These are phyloP conservation scores for Ophthalmolycus amberensis DNA, from an alignment of 2,113 vertebrate species.

Conservation along the genomic window DNA sequence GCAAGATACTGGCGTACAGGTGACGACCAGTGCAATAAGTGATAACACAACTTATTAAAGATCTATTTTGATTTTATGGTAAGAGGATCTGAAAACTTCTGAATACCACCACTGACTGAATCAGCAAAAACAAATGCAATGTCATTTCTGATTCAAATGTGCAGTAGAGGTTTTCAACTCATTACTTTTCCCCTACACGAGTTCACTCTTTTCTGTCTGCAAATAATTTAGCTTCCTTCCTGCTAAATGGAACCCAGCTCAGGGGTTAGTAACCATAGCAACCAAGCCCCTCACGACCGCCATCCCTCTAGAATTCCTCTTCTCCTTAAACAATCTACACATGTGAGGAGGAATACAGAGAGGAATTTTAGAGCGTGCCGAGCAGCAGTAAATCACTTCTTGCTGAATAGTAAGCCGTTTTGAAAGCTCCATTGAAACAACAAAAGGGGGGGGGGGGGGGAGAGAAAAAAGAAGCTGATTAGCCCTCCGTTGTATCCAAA, in stretches of 20 bases:
- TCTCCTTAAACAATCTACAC: constrained; percentile 85
- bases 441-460: background rate
- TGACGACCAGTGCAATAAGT: background rate
- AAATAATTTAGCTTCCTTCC: constrained; percentile 76
- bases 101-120: background rate
- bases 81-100: background rate
- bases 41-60: background rate
- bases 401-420: constrained; percentile 72
- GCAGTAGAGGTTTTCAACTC: constrained; percentile 22
- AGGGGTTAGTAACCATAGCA: constrained; percentile 85
- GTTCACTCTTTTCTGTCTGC: constrained; percentile 66
- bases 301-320: constrained; percentile 82
- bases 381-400: constrained; percentile 70
- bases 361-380: constrained; percentile 70
- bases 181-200: constrained; percentile 54
- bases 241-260: constrained; percentile 77
- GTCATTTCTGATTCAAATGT: background rate
- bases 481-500: constrained; percentile 59
- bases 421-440: constrained; percentile 58
- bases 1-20: background rate
- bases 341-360: constrained; percentile 79
- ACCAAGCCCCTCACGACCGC: constrained; percentile 78
- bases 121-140: constrained; percentile 7
- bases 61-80: background rate
- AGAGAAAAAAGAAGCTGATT: constrained; percentile 48